These are phyloP conservation scores for Rhodeus uyekii DNA, from an alignment of 2,797 vertebrate species.

Conservation along the genomic window DNA sequence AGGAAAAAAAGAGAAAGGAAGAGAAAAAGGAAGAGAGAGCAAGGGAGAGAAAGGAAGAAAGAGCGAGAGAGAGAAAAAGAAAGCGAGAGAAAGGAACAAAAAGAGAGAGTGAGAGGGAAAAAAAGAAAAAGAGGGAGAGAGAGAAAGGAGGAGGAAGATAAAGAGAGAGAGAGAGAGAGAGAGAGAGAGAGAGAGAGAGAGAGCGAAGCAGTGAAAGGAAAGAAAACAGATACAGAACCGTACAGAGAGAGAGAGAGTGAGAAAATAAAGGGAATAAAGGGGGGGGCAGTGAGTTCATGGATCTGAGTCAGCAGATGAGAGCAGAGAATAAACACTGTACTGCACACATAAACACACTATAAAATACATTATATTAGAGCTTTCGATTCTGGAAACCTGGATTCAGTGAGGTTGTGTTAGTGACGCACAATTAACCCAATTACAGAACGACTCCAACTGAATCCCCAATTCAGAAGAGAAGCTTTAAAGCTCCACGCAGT, in stretches of 20 bases:
- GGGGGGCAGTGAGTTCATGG: conserved; percentile 66
- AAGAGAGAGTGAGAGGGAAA: conserved; percentile 68
- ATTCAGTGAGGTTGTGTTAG: background rate
- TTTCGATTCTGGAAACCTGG: background rate
- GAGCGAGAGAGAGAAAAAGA: conserved; percentile 59
- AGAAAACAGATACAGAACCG: background rate
- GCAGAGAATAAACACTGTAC: background rate
- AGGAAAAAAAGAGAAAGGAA: conserved; percentile 66
- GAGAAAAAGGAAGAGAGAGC: conserved; percentile 66
- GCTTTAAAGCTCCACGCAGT: background rate
- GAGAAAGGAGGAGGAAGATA: background rate
- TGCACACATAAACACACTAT: background rate
- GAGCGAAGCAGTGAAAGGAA: conserved; percentile 57
- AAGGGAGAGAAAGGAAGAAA: conserved; percentile 57
- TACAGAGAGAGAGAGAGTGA: conserved; percentile 58
- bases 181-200: conserved; percentile 56
- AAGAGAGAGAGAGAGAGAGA: conserved; percentile 56
- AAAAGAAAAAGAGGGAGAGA: conserved; percentile 67
- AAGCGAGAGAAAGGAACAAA: conserved; percentile 46
- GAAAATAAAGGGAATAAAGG: conserved; percentile 61
- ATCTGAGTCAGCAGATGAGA: conserved; percentile 51
- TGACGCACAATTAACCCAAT: background rate
- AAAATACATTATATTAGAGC: background rate
- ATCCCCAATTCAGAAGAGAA: too few relatives aligned
- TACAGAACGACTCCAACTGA: background rate